Evolutionary conservation across 2,888 invertebrate genomes (phyloP), one percentile per base, ranked within the genome.

Genomic region (Chelonus formosanus): DNA sequence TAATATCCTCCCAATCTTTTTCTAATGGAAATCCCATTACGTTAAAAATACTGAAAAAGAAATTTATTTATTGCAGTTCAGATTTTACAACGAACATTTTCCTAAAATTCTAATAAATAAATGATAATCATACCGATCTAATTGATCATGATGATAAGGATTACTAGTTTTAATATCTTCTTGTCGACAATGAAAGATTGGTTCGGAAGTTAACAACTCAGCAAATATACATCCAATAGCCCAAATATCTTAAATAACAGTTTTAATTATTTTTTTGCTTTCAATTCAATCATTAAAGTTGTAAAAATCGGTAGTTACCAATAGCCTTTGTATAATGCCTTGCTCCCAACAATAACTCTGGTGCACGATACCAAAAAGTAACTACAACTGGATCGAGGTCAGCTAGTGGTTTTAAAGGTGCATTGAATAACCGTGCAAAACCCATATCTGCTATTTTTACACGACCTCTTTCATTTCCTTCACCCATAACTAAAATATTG

Each of bases 401-500:
- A 6, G 98, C 98, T 47, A 99, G 86, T 0, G 98, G 98, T 85
- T 98, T 98, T 63, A 99, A 85, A 0, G 99, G 99, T 3, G 97
- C 96, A 87, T 98, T 98, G 82, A 99, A 99, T 58, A 99, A 87
- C 70, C 99, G 88, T 0, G 99, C 98, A 86, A 99, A 99, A 1
- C 99, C 99, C 97, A 99, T 98, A 83, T 99, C 99, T 35, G 98
- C 98, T 80, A 98, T 98, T 87, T 98, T 98, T 0, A 98, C 97
- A 72, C 98, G 87, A 2, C 99, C 99, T 74, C 98, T 87, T 85
- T 99, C 98, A 40, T 93, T 92, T 0, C 98, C 98, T 86, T 99
- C 98, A 5, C 98, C 99, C 98, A 99, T 99, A 32, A 99, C 98
- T 70, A 99, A 87, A 80, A 99, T 99, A 85, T 99, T 99, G 3